Evolutionary conservation across 1,140 invertebrate genomes (phyloP).

Genomic region (Archivesica marissinica): DNA sequence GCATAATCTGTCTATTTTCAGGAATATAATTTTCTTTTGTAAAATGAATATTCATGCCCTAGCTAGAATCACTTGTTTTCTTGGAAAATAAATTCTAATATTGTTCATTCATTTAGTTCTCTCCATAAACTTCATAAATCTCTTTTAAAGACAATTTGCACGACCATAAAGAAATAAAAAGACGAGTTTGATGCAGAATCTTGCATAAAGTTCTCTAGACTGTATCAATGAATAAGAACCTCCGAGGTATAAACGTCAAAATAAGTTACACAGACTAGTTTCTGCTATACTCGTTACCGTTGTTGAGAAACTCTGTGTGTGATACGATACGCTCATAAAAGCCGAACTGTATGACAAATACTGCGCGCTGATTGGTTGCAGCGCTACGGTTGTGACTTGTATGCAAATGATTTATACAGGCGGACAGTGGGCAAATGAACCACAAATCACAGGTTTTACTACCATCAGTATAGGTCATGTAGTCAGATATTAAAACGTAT

Average conservation of each 20-base stretch:
- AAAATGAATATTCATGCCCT: too few species aligned
- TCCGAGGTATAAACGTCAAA: constrained; percentile 20
- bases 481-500: constrained; percentile 73
- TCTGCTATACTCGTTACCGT: neutral
- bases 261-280: neutral
- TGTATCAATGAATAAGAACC: constrained; percentile 1
- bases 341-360: constrained; percentile 53
- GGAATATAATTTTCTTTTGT: too few species aligned
- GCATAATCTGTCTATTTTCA: too few species aligned
- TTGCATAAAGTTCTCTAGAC: constrained; percentile 33
- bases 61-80: too few species aligned
- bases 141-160: constrained; percentile 49
- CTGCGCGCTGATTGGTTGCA: constrained; percentile 73
- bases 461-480: constrained; percentile 76
- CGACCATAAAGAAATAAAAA: constrained; percentile 41
- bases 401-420: constrained; percentile 79
- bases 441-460: constrained; percentile 79
- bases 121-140: constrained; percentile 39
- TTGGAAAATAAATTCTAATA: constrained; percentile 11
- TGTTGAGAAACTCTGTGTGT: constrained; percentile 43
- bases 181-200: constrained; percentile 2
- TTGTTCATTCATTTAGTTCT: constrained; percentile 9
- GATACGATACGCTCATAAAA: constrained; percentile 52
- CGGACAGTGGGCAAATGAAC: constrained; percentile 71
- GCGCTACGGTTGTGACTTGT: constrained; percentile 65